These are phyloP conservation scores for Achatina immaculata DNA, from an alignment of 1,140 invertebrate species.

Conservation along the genomic window DNA sequence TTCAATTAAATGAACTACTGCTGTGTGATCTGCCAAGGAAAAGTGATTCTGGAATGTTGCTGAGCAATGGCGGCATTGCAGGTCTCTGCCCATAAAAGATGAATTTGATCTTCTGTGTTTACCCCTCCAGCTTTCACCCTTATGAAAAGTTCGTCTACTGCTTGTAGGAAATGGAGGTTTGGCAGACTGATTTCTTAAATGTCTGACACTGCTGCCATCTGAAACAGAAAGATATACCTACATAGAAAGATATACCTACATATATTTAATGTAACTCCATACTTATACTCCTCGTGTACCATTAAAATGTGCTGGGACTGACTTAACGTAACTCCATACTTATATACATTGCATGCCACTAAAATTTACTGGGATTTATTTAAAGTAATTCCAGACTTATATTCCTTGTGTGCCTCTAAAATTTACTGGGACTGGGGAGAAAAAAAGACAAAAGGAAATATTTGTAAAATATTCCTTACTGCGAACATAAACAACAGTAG, in stretches of 20 bases:
- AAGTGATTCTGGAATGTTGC: conserved; percentile 12
- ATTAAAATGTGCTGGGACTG: no score
- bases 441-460: no score
- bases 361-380: no score
- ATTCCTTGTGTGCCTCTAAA: no score
- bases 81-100: neutral
- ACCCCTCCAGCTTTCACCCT: neutral
- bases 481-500: no score
- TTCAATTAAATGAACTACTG: conserved; percentile 4
- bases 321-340: no score
- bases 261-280: neutral
- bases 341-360: no score
- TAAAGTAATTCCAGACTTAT: no score
- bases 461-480: no score
- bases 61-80: neutral
- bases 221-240: neutral
- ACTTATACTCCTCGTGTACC: no score
- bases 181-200: neutral
- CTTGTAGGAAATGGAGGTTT: neutral
- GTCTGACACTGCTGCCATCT: neutral
- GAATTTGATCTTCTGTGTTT: neutral
- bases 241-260: neutral
- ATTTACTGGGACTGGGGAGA: no score
- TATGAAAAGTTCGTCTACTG: neutral
- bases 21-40: neutral